Evolutionary conservation across 53 echinoderm and acorn worm species (phyloP), one percentile per base, ranked within the genome.

Genomic region (Temnopleurus reevesii): DNA sequence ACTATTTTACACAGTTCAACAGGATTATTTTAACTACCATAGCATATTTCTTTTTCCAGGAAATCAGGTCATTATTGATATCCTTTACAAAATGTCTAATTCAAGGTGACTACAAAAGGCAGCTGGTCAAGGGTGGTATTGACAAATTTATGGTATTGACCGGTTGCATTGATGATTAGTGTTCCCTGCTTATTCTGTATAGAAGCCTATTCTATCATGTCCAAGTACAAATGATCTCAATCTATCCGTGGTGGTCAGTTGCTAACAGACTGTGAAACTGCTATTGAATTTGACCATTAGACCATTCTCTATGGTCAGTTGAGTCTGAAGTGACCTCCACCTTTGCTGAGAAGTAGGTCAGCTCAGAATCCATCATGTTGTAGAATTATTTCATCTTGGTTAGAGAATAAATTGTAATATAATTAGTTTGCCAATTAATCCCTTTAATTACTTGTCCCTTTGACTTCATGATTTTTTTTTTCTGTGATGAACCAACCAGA

Each of bases 271-370:
- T 47, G 23, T 77, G 9, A 25, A 49, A 77, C 29, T 28, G 2
- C 79, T 7, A 19, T 79, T 49, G 12, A 46, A 2, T 79, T 79
- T 79, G 49, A 79, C 79, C 79, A 79, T 3, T 49, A 0, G 29
- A 46, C 79, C 79, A 79, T 46, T 13, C 17, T 9, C 49, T 47
- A 41, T 79, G 79, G 79, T 79, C 79, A 49, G 79, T 49, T 38
- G 8, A 41, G 2, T 71, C 41, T 71, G 4, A n/a, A 71, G 38
- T 71, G 71, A 41, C 38, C 71, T 71, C 71, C n/a, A 66, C 36
- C 71, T n/a, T 36, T n/a, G 8, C 34, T 19, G 1, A 38, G 41
- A 71, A 71, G 71, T 41, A 1, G 71, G 71, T 71, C 71, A 71
- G 33, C 13, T 63, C 33, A 31, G 33, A 18, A 63, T 31, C 1